A percentile compares a stretch with the other conserved stretches of the same genome.
These are phyloP conservation scores for Nephrotoma flavescens DNA, from an alignment of 2,888 invertebrate species.

Conservation along the genomic window DNA sequence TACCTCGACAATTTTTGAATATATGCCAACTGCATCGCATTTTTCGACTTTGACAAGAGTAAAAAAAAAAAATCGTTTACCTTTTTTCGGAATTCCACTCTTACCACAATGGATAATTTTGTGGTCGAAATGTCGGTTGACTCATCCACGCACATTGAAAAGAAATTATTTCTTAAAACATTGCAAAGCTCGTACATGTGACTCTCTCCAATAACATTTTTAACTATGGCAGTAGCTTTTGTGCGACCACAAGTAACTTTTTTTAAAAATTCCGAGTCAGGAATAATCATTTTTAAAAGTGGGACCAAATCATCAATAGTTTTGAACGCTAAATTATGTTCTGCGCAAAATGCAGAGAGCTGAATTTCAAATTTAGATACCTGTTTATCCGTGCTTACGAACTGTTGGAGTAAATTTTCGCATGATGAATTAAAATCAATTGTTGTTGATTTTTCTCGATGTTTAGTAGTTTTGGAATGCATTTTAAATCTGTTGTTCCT, in stretches of 20 bases:
- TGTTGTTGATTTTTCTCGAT: not conserved
- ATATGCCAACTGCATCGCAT: conserved; percentile 11
- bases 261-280: too few relatives aligned
- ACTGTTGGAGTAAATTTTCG: too few relatives aligned
- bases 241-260: too few relatives aligned
- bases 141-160: conserved; percentile 16
- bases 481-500: not conserved
- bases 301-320: not conserved
- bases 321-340: not conserved
- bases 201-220: too few relatives aligned
- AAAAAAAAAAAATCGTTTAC: not conserved
- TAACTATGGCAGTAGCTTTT: too few relatives aligned
- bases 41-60: conserved; percentile 13
- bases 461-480: not conserved
- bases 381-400: too few relatives aligned
- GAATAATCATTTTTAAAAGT: too few relatives aligned
- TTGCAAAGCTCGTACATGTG: too few relatives aligned
- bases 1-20: not conserved
- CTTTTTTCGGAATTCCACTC: too few relatives aligned
- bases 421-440: too few relatives aligned
- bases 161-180: not conserved
- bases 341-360: not conserved
- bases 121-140: conserved; percentile 14
- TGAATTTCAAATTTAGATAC: not conserved
- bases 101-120: not conserved